Evolutionary conservation across 2,113 vertebrate genomes (phyloP).

Genomic region (Eira barbara): DNA sequence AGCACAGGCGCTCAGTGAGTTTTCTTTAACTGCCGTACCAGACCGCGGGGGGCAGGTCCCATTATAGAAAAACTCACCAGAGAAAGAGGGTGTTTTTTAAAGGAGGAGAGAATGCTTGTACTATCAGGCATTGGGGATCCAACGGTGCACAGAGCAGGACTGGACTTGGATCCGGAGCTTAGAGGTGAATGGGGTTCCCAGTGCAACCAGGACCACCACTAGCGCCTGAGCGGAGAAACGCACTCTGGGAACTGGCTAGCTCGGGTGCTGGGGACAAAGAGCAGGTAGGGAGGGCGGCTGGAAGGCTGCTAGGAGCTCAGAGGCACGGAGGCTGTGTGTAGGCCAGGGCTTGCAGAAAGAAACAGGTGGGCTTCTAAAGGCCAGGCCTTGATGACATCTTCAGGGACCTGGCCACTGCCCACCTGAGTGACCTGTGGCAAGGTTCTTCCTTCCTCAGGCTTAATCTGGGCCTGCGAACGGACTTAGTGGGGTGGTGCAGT

Average conservation of each 20-base stretch:
- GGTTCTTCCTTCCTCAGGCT: background rate
- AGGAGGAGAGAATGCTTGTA: background rate
- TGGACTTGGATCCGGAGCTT: background rate
- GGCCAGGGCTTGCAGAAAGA: background rate
- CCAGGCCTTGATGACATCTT: background rate
- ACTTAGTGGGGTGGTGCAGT: background rate
- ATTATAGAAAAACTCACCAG: background rate
- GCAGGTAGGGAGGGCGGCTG: background rate
- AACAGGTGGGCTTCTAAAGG: background rate
- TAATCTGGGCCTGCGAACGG: background rate
- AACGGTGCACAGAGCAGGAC: background rate
- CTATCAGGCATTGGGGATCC: background rate
- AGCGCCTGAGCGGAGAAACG: background rate
- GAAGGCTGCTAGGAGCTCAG: background rate
- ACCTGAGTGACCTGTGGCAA: rapidly evolving
- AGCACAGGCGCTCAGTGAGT: background rate
- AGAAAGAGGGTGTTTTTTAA: background rate
- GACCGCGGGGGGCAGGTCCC: background rate
- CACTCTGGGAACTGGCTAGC: background rate
- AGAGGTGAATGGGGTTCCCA: background rate
- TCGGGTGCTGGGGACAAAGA: background rate
- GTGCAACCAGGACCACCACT: background rate
- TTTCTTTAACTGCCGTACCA: background rate
- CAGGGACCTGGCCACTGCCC: background rate
- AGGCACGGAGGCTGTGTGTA: background rate